Percentiles rank a stretch among this genome's conserved stretches.
phyloP scores from a whole-genome alignment of 1,140 invertebrate species.

The Aphelinus certus region DNA sequence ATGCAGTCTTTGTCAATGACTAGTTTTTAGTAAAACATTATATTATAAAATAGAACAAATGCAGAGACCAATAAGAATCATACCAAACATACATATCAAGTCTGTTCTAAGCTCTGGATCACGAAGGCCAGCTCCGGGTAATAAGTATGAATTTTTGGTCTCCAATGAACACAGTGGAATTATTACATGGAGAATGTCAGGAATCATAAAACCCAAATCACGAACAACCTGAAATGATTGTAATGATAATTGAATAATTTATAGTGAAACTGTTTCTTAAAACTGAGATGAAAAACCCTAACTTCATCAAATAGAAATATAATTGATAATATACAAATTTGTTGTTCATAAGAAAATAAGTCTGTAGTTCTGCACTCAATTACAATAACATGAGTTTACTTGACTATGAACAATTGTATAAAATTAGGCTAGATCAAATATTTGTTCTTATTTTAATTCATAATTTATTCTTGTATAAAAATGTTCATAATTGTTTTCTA shows the following conservation, averaged over 20 bases:
- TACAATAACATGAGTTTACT: no score
- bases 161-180: slow-evolving; percentile 68
- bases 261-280: slow-evolving; percentile 18
- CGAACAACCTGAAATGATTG: slow-evolving; percentile 68
- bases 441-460: slow-evolving; percentile 6
- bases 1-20: slow-evolving; percentile 22
- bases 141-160: slow-evolving; percentile 51
- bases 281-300: background rate
- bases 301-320: no score
- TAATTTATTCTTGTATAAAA: slow-evolving; percentile 6
- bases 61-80: slow-evolving; percentile 57
- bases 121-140: slow-evolving; percentile 53
- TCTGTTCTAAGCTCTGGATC: slow-evolving; percentile 57
- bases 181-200: slow-evolving; percentile 75
- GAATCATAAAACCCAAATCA: slow-evolving; percentile 80
- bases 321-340: no score
- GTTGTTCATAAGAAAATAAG: no score
- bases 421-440: background rate
- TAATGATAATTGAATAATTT: background rate
- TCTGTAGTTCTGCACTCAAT: no score
- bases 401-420: no score
- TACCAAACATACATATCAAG: slow-evolving; percentile 57
- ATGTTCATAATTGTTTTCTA: background rate
- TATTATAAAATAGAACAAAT: slow-evolving; percentile 57
- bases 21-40: slow-evolving; percentile 27